A percentile compares a stretch with the other conserved stretches of the same genome.
These are phyloP conservation scores for Myotis lucifugus DNA, from an alignment of 2,113 vertebrate genomes.

Conservation along the genomic window DNA sequence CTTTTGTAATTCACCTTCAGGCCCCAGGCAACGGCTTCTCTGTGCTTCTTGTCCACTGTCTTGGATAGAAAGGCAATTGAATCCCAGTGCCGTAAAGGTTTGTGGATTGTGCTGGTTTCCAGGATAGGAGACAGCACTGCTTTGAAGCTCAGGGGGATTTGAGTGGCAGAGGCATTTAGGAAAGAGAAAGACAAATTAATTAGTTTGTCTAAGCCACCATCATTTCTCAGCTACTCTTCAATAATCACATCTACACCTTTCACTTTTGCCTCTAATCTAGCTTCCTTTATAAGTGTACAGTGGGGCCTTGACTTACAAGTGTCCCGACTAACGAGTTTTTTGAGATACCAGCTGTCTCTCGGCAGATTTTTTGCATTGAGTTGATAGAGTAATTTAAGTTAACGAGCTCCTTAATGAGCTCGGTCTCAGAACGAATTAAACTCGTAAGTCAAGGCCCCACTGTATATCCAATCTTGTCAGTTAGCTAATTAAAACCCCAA, in stretches of 20 bases:
- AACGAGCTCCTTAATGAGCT: too few relatives aligned
- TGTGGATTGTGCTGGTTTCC: neutral
- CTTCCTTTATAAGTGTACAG: neutral
- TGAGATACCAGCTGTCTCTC: too few relatives aligned
- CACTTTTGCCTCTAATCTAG: neutral
- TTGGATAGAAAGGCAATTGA: neutral
- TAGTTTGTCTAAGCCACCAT: neutral
- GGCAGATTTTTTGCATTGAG: too few relatives aligned
- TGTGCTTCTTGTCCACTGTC: neutral
- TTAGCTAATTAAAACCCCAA: neutral
- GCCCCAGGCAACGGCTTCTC: neutral
- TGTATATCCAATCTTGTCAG: neutral
- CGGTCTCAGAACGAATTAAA: too few relatives aligned
- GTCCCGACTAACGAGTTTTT: too few relatives aligned
- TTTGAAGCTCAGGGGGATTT: neutral
- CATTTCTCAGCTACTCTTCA: neutral
- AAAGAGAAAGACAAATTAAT: neutral
- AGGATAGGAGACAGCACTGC: neutral
- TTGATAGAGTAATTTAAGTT: too few relatives aligned
- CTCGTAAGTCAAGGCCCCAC: too few relatives aligned
- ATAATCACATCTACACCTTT: neutral
- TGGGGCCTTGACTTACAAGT: too few relatives aligned
- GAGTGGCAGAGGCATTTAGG: neutral
- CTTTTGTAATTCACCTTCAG: neutral
- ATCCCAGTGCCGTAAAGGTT: neutral